These are phyloP conservation scores for Azorinus chamasolen DNA, from an alignment of 2,888 invertebrate genomes.

Conservation along the genomic window DNA sequence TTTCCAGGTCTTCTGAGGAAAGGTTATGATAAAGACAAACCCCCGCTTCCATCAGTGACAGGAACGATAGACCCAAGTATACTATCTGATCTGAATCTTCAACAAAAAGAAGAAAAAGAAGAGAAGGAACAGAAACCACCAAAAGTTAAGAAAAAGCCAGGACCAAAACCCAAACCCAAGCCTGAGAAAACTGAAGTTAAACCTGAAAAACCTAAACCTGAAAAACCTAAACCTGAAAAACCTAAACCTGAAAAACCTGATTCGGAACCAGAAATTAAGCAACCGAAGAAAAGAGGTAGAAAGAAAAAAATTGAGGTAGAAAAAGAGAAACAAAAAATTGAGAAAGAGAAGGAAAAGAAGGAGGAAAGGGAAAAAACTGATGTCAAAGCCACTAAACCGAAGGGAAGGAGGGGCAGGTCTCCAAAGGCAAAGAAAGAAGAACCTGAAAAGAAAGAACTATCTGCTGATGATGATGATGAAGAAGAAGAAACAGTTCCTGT, in stretches of 20 bases:
- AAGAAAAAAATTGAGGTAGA: constrained; percentile 46
- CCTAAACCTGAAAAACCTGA: constrained; percentile 26
- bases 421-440: constrained; percentile 60
- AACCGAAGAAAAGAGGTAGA: constrained; percentile 49
- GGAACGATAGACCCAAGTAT: constrained; percentile 35
- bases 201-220: constrained; percentile 6
- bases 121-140: constrained; percentile 33
- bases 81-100: constrained; percentile 25
- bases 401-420: constrained; percentile 60
- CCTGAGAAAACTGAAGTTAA: too few relatives aligned
- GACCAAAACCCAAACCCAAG: constrained; percentile 60
- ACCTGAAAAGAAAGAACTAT: constrained; percentile 30
- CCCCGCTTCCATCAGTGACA: constrained; percentile 54
- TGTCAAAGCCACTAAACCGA: constrained; percentile 17
- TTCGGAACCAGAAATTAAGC: constrained; percentile 14
- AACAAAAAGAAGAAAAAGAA: constrained; percentile 10
- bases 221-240: constrained; percentile 50
- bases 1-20: constrained; percentile 61
- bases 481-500: constrained; percentile 52
- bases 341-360: constrained; percentile 34
- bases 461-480: constrained; percentile 56
- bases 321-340: constrained; percentile 36
- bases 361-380: constrained; percentile 45
- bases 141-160: constrained; percentile 57
- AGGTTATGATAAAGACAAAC: constrained; percentile 61